Base-by-base conservation (phyloP, 2,797 vertebrate genomes). In the Falco cherrug region DNA sequence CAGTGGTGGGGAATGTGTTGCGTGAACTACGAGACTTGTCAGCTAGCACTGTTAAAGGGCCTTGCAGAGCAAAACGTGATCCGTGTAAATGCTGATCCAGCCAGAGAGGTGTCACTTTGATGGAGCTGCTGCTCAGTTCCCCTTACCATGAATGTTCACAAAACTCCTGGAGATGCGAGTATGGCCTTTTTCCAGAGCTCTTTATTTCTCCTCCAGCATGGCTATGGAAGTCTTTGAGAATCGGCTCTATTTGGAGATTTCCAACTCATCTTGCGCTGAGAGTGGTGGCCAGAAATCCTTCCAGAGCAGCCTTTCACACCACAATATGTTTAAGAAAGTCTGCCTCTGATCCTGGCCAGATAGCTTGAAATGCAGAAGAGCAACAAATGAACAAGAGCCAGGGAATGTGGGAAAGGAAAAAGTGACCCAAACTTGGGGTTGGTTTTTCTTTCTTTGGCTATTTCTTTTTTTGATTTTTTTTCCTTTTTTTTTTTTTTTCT, bases 341-440 rank as follows among this genome's bases (percentile, higher is more conserved):
- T 90, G 76, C 70, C 39, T 89, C 84, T 6, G 37, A 73, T 95
- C 63, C 77, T 93, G 89, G 89, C 89, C 67, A 43, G 79, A 93
- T 95, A 92, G 65, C 48, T 92, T 82, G 84, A 93, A 97, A 94
- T 88, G 65, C 65, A 93, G 85, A 92, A 84, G 87, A 96, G 82
- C 92, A 92, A 60, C 54, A 94, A 75, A 89, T 86, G 87, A 96
- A 64, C 29, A 90, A 89, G 68, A 47, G 70, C 87, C 95, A 96
- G 87, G 67, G 84, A 93, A 93, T 84, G 80, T 88, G 79, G 76
- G 76, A 91, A 94, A 94, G 89, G 95, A 95, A 96, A 95, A 96
- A 91, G 65, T 94, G 93, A 91, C 89, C 93, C 76, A 88, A 88
- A 84, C 50, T 82, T 84, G 50, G 67, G 63, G 37, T 63, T 86